Evolutionary conservation across 2,888 invertebrate species (phyloP).

Genomic region (Pachliopta kotzebuea): DNA sequence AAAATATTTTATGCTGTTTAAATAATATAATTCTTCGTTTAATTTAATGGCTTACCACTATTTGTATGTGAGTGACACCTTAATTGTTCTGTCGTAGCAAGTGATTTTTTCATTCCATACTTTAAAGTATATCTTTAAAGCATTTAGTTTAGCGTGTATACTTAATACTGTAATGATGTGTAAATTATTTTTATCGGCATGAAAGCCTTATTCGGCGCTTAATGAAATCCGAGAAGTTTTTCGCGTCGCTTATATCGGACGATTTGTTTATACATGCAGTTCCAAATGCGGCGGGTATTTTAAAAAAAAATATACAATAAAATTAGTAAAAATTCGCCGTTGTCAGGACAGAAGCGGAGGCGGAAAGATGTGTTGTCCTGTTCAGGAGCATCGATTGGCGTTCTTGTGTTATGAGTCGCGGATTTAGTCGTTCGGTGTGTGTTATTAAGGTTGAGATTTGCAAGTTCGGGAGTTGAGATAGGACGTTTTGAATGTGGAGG

Average conservation of each 20-base stretch:
- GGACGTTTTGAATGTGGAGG: constrained; percentile 53
- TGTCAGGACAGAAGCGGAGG: constrained; percentile 62
- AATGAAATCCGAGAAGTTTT: constrained; percentile 53
- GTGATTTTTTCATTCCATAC: too few relatives aligned
- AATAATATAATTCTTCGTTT: too few relatives aligned
- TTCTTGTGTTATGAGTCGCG: constrained; percentile 34
- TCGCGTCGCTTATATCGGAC: constrained; percentile 40
- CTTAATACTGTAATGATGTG: constrained; percentile 39
- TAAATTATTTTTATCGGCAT: constrained; percentile 45
- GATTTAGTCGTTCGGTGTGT: constrained; percentile 40
- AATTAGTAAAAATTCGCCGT: constrained; percentile 60
- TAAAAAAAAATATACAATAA: constrained; percentile 25
- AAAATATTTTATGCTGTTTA: too few relatives aligned
- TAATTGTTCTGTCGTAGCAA: too few relatives aligned
- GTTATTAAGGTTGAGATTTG: constrained; percentile 40
- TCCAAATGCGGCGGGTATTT: constrained; percentile 27
- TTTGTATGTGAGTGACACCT: too few relatives aligned
- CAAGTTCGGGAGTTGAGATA: constrained; percentile 44
- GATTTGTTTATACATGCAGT: constrained; percentile 45
- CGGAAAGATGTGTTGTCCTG: constrained; percentile 75
- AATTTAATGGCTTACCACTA: too few relatives aligned
- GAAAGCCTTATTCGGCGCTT: constrained; percentile 43
- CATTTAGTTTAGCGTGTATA: too few relatives aligned
- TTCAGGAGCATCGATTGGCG: constrained; percentile 76
- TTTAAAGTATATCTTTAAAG: too few relatives aligned